Evolutionary conservation across 1,140 invertebrate genomes (phyloP).

Genomic region (Lordiphosa clarofinis): DNA sequence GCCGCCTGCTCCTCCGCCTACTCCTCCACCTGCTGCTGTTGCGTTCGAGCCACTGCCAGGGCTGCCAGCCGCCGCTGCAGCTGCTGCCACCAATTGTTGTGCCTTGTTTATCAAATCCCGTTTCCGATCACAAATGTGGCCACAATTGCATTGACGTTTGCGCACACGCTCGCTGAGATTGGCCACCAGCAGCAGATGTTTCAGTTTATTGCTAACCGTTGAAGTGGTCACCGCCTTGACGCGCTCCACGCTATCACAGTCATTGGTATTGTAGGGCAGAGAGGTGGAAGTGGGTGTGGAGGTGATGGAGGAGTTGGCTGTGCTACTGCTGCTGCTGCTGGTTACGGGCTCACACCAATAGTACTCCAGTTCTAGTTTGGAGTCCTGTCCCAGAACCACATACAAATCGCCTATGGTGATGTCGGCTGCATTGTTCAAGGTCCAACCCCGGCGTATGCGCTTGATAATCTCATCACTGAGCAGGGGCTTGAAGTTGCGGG

Average conservation of each 20-base stretch:
- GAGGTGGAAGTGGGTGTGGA: slow-evolving; percentile 2
- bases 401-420: slow-evolving; percentile 94
- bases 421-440: slow-evolving; percentile 85
- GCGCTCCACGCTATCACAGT: slow-evolving; percentile 71
- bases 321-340: background rate
- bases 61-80: background rate
- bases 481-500: slow-evolving; percentile 66
- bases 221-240: slow-evolving; percentile 62
- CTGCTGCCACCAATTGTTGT: slow-evolving; percentile 39
- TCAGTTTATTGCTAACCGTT: slow-evolving; percentile 69
- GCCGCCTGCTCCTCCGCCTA: no score
- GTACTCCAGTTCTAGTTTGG: slow-evolving; percentile 90
- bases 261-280: slow-evolving; percentile 68
- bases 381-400: slow-evolving; percentile 91
- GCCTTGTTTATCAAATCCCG: slow-evolving; percentile 58
- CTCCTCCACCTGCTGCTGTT: background rate
- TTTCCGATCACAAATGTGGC: slow-evolving; percentile 72
- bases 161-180: slow-evolving; percentile 75
- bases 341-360: slow-evolving; percentile 83
- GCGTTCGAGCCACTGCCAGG: background rate
- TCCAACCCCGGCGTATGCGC: slow-evolving; percentile 89
- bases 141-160: slow-evolving; percentile 68
- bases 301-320: background rate
- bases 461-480: slow-evolving; percentile 79
- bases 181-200: slow-evolving; percentile 74